These are phyloP conservation scores for Acanthosepion esculentum DNA, from an alignment of 2,888 invertebrate species.

Conservation along the genomic window DNA sequence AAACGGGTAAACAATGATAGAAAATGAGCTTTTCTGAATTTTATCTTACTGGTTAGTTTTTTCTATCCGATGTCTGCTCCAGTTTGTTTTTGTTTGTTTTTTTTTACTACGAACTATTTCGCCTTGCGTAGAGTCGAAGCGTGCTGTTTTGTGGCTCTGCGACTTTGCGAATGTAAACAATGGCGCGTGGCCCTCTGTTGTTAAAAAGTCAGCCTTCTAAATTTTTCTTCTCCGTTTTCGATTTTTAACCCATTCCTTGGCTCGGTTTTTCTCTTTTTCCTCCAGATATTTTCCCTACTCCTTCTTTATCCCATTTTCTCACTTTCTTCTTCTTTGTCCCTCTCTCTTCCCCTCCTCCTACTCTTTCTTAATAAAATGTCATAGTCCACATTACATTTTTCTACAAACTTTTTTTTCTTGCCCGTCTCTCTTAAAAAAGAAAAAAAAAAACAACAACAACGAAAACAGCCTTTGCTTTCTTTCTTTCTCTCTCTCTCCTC, in stretches of 20 bases:
- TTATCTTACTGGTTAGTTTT: not conserved
- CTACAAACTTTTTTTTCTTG: no score
- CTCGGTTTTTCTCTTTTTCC: not conserved
- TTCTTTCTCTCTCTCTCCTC: not conserved
- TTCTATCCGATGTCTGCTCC: not conserved
- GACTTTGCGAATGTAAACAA: slow-evolving; percentile 44
- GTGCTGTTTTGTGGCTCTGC: not conserved
- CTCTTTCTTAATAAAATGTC: not conserved
- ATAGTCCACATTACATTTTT: no score
- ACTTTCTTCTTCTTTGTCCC: not conserved
- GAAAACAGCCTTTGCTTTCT: not conserved
- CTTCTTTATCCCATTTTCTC: not conserved
- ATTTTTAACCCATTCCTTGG: not conserved
- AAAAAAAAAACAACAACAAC: no score
- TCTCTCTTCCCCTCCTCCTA: not conserved
- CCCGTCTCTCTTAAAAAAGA: no score
- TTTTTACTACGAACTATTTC: not conserved
- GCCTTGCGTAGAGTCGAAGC: not conserved
- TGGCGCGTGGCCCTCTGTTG: slow-evolving; percentile 37
- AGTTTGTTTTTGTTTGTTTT: not conserved
- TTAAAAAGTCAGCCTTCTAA: no score
- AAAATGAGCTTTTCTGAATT: not conserved
- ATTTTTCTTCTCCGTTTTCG: not conserved
- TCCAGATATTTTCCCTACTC: not conserved
- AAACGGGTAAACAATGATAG: not conserved